Base-by-base conservation (phyloP, 2,113 vertebrate species). In the Gavia stellata region DNA sequence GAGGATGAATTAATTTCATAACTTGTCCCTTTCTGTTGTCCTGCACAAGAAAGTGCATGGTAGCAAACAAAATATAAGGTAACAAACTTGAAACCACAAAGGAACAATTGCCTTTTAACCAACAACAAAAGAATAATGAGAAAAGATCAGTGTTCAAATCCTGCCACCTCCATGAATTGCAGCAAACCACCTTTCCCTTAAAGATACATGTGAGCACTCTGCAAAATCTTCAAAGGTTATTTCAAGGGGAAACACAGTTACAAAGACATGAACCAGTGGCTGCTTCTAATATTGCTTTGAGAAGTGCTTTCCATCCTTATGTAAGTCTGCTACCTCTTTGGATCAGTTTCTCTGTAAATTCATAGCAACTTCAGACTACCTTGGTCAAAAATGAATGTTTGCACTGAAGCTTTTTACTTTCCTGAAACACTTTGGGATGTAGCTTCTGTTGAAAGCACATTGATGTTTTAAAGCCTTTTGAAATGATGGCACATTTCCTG, bases 391-490 rank as follows among this genome's bases (percentile, higher is more conserved):
- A 70, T 17, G n/a, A 72, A 58, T 55, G 74, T 72, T 82, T 93
- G 74, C 61, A 50, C 84, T 59, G 88, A 83, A 71, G 82, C 88
- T 90, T 97, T 96, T 86, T 83, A 49, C 58, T 83, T 92, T 55
- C 40, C 92, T 55, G 52, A 72, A 52, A 47, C 15, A 26, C 45
- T 85, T 91, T 70, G 87, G 89, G 81, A 77, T 50, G 38, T 68
- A 85, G 78, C 70, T 94, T 79, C 92, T 92, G 42, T 92, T 85
- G 91, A 84, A 93, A 91, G 88, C 61, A 21, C 83, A 82, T 42
- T 55, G 81, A 93, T 68, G 91, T 83, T 94, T 72, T 85, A 94
- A 95, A 95, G 86, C 55, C 78, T 92, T 97, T 91, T 88, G 96
- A 95, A 95, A 86, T 6, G 58, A 28, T 45, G 75, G 86, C 80